A percentile compares a stretch with the other conserved stretches of the same genome.
Evolutionary conservation across 2,797 vertebrate genomes (phyloP).

Genomic region (Otus scops): DNA sequence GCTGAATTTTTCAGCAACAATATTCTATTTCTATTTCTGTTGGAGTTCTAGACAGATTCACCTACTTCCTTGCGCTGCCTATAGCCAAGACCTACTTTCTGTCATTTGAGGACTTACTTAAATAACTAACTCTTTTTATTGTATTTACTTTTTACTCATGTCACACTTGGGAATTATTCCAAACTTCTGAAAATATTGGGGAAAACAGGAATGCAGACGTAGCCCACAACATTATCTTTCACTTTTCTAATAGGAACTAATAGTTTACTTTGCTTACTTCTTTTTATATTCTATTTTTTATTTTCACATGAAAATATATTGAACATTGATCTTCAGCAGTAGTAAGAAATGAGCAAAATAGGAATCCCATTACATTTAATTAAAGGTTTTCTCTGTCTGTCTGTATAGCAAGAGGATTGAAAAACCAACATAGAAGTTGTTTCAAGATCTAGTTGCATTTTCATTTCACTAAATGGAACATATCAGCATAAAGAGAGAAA

Average conservation of each 20-base stretch:
- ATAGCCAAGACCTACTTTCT: neutral
- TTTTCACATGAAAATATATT: neutral
- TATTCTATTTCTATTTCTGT: neutral
- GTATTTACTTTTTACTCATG: neutral
- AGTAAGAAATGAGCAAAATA: neutral
- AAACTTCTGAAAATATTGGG: neutral
- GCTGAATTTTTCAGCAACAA: neutral
- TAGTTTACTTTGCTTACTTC: neutral
- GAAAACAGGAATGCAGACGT: neutral
- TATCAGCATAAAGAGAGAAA: neutral
- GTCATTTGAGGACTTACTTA: neutral
- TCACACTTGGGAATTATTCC: neutral
- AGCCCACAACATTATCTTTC: neutral
- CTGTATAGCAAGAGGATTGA: neutral
- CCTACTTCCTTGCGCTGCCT: neutral
- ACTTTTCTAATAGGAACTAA: neutral
- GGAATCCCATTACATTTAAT: neutral
- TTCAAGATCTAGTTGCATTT: neutral
- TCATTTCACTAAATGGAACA: neutral
- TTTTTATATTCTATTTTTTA: neutral
- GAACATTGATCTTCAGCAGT: neutral
- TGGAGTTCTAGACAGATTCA: neutral
- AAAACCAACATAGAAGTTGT: neutral
- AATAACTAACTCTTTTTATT: neutral
- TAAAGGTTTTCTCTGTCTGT: neutral